Evolutionary conservation across 35 echinoderm and acorn worm genomes (phyloP), one percentile per base, ranked within the genome.

Genomic region (Diadema setosum): DNA sequence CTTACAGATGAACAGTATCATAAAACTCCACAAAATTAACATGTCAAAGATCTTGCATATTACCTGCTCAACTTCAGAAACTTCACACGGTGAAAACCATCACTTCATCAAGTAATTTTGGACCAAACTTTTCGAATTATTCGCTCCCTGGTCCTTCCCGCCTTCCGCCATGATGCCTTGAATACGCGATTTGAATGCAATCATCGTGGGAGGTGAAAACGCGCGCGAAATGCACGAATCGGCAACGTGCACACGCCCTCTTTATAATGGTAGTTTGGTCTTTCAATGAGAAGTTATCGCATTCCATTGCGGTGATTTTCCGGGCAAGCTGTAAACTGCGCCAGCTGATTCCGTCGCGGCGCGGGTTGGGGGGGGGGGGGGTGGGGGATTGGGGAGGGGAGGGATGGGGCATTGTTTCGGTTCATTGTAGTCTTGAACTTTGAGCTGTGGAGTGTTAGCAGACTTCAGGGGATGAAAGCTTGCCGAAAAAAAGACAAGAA

Each of bases 211-310:
- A 78, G 73, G 73, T 44, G 73, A 78, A 78, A 78, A 42, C 73
- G 73, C 73, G 73, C 73, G 73, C 73, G 73, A 78, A 78, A 78
- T 78, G 73, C 73, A 78, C 73, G 73, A 78, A 78, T 78, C 73
- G 73, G 37, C 35, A 78, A 41, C 73, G 73, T 78, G 73, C 73
- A 78, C 37, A 78, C 73, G 73, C 73, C 73, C 73, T 78, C 73
- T 44, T 39, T 39, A 78, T 78, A 78, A 78, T 78, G 73, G 25
- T 78, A 34, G 24, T 78, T 78, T 26, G 37, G 63, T 34, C 37
- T 78, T 75, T 78, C 73, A 78, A 78, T 78, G 36, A 21, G 44
- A 20, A 26, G 29, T 26, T 78, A 25, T 78, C n/a, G 73, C 73
- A 78, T 78, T 78, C 73, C 73, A 35, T 26, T 35, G 73, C 73